Base-by-base conservation (phyloP, 2,888 invertebrate species). In the Chrysomela aeneicollis region DNA sequence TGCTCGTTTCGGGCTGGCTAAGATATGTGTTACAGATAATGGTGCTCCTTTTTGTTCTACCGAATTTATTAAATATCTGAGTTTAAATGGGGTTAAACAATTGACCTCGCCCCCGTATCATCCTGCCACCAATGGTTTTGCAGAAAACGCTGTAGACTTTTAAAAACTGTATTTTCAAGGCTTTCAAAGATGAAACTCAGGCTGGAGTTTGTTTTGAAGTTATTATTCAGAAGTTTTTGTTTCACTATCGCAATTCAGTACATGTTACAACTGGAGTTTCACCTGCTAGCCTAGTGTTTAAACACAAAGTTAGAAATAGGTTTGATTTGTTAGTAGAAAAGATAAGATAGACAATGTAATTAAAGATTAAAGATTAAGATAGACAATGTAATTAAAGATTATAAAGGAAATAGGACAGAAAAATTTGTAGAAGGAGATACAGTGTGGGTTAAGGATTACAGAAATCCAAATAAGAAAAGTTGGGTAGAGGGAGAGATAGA, bases 1-100 rank as follows among this genome's bases (percentile, higher is more conserved):
- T n/a, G 59, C 74, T 8, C 64, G 74, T 6, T 73, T 73, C 61
- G 75, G 72, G 1, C 18, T 73, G 9, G 73, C 74, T 21, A 60
- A 67, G 58, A 61, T 65, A 2, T 64, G 75, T 1, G 71, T 73
- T 1, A 69, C 72, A 1, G 74, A 74, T 58, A 77, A 76, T 63
- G 73, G 73, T n/a, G 5, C 32, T 9, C 10, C 32, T 35, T 35
- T 8, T 9, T 6, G 5, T 9, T 35, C 32, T 9, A 10, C 9
- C 9, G 32, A 35, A 35, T 35, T 35, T 35, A 9, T 10, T 6
- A 35, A 35, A 9, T 35, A 9, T 35, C 4, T 8, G 2, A 9
- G 2, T 10, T 2, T 2, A 9, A 35, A 9, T 35, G 4, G 4
- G 9, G 2, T 8, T 10, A 35, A 35, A 10, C 32, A 35, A 9